phyloP scores from a whole-genome alignment of 2,113 vertebrate genomes.

The Gulo gulo region DNA sequence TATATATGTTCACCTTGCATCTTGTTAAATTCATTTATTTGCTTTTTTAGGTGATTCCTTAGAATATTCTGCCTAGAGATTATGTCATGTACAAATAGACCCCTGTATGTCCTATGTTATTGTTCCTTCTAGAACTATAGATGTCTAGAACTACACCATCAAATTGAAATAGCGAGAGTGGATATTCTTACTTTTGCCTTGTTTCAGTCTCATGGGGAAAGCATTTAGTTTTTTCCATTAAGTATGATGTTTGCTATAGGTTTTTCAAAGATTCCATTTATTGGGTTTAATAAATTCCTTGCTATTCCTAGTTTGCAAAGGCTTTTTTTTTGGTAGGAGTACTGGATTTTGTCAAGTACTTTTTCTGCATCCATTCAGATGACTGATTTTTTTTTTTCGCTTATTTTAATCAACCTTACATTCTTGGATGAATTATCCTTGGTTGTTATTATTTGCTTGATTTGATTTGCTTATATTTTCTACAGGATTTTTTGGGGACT shows the following conservation, averaged over 20 bases:
- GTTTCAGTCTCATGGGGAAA: neutral
- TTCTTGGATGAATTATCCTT: neutral
- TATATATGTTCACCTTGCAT: neutral
- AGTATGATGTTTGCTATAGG: neutral
- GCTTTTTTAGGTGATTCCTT: neutral
- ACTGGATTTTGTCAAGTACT: neutral
- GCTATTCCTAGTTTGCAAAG: neutral
- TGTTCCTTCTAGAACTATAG: neutral
- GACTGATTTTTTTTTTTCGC: neutral
- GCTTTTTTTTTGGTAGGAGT: neutral
- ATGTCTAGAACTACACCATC: neutral
- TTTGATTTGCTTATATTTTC: neutral
- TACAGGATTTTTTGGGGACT: neutral
- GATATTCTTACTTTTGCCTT: neutral
- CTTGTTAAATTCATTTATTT: neutral
- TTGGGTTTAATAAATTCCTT: neutral
- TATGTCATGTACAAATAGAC: neutral
- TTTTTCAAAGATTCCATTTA: neutral
- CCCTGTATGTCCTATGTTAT: neutral
- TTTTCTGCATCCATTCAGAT: neutral
- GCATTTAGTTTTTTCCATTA: neutral
- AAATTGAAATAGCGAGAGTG: neutral
- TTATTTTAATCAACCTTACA: neutral
- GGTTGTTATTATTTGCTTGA: neutral
- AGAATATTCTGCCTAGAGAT: neutral